These are phyloP conservation scores for Drosophila rubida DNA, from an alignment of 2,888 invertebrate species.

Conservation along the genomic window DNA sequence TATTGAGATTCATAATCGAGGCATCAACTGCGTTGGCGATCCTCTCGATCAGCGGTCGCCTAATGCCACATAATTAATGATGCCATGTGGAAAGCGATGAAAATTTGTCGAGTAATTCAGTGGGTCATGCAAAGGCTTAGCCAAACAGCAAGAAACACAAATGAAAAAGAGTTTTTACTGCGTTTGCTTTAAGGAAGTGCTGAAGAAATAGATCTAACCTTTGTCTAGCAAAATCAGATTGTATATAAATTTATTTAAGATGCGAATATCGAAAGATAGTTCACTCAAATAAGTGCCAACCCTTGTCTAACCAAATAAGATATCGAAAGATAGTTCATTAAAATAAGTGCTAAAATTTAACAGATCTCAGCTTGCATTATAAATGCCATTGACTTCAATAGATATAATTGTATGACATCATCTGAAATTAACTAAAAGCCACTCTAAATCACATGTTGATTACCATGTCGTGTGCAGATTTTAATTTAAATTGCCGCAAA, in stretches of 20 bases:
- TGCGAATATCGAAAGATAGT: too few species aligned
- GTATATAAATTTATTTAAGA: too few species aligned
- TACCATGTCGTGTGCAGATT: constrained; percentile 36
- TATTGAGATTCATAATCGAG: constrained; percentile 75
- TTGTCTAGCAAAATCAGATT: too few species aligned
- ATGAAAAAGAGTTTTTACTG: neutral
- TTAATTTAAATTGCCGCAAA: constrained; percentile 52
- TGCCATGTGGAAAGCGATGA: constrained; percentile 50
- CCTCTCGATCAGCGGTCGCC: constrained; percentile 28
- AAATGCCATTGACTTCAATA: neutral
- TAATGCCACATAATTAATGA: constrained; percentile 74
- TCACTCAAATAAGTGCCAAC: too few species aligned
- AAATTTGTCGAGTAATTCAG: constrained; percentile 55
- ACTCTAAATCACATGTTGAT: constrained; percentile 2
- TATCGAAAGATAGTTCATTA: too few species aligned
- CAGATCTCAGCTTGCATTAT: neutral
- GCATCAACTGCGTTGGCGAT: constrained; percentile 68
- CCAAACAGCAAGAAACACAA: neutral
- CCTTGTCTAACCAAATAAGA: too few species aligned
- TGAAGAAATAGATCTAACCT: too few species aligned
- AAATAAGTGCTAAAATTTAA: too few species aligned
- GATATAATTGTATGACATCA: neutral
- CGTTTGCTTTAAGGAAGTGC: too few species aligned
- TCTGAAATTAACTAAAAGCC: neutral
- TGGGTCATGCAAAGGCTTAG: constrained; percentile 19